Percentiles rank a stretch among this genome's conserved stretches.
phyloP scores from a whole-genome alignment of 2,888 invertebrate species.

The Onchidella celtica region DNA sequence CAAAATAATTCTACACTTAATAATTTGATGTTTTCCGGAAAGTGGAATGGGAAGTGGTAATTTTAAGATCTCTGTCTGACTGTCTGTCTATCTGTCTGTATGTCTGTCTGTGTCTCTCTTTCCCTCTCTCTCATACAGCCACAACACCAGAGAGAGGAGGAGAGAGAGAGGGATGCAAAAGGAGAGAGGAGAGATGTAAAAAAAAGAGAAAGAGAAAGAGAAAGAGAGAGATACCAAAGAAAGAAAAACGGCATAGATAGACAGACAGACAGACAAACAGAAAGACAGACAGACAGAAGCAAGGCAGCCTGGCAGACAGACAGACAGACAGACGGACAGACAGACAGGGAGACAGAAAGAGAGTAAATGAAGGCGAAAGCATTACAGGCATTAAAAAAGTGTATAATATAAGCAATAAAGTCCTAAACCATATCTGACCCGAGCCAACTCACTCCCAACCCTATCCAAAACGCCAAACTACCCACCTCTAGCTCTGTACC shows the following conservation, averaged over 20 bases:
- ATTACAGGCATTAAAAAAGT: too few species aligned
- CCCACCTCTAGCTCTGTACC: constrained; percentile 84
- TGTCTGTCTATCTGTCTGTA: background rate
- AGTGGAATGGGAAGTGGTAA: too few species aligned
- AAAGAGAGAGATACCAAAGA: too few species aligned
- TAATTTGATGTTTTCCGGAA: too few species aligned
- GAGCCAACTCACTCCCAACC: too few species aligned
- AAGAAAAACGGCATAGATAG: background rate
- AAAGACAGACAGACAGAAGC: background rate
- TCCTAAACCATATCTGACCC: too few species aligned
- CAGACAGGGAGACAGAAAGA: constrained; percentile 1
- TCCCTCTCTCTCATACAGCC: too few species aligned
- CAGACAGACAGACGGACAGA: background rate
- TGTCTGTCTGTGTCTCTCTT: background rate
- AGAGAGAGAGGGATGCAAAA: background rate
- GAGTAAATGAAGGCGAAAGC: background rate
- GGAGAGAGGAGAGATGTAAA: background rate
- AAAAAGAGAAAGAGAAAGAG: background rate
- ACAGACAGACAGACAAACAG: constrained; percentile 2
- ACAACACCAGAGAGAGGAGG: too few species aligned
- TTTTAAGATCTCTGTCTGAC: background rate
- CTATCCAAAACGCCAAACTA: too few species aligned
- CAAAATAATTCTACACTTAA: too few species aligned
- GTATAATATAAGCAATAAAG: too few species aligned
- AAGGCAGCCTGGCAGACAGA: constrained; percentile 14